These are phyloP conservation scores for Machimus rusticus DNA, from an alignment of 2,888 invertebrate genomes.

Conservation along the genomic window DNA sequence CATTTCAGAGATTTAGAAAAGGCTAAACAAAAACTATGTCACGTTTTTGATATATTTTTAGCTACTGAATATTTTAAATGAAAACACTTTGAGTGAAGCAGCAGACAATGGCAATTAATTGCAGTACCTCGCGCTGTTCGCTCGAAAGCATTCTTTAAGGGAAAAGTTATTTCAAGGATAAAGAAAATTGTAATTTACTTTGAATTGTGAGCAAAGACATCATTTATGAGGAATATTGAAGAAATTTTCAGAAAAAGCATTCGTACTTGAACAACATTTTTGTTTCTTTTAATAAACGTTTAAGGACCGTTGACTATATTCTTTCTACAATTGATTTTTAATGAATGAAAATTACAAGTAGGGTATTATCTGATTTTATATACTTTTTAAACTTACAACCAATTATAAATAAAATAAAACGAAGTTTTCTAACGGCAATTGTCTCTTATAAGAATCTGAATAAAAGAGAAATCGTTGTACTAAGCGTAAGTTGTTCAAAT, in stretches of 20 bases:
- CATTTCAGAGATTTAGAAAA: neutral
- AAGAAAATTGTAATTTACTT: neutral
- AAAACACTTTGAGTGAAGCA: neutral
- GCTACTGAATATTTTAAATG: neutral
- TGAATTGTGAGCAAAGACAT: neutral
- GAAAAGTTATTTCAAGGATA: neutral
- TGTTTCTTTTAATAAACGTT: neutral
- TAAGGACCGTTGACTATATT: neutral
- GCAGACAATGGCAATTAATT: neutral
- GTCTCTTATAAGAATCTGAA: no score
- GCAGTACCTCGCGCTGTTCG: neutral
- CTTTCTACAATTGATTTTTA: neutral
- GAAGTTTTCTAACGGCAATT: no score
- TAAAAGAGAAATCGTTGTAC: no score
- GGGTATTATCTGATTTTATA: neutral
- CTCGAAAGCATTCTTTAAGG: neutral
- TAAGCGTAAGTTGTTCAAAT: no score
- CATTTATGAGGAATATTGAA: neutral
- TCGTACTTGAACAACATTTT: neutral
- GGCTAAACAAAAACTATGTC: neutral
- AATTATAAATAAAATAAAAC: no score
- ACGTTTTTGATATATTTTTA: neutral
- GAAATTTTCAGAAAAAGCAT: neutral
- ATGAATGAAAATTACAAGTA: neutral
- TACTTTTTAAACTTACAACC: neutral